Evolutionary conservation across 2,797 vertebrate genomes (phyloP), one percentile per base, ranked within the genome.

Genomic region (Hybognathus amarus): DNA sequence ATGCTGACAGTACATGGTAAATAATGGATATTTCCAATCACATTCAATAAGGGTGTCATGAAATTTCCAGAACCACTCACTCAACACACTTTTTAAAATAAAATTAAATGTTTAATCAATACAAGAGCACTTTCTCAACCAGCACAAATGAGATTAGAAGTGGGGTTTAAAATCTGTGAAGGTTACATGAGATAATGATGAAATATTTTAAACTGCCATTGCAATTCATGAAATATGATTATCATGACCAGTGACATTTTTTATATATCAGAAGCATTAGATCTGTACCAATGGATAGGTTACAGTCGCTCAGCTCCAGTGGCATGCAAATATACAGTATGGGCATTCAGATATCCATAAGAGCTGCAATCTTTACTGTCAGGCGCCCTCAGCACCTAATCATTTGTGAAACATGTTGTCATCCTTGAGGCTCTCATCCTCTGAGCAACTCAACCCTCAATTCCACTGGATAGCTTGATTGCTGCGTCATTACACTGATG

Each of bases 401-500:
- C 84, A 38, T 74, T 84, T 76, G 81, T 87, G 82, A 88, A 84
- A 83, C 70, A 85, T 80, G 82, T 73, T 56, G 67, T 80, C 61
- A 66, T 88, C 40, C 74, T 79, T 66, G 70, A 87, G 77, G 83
- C 76, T 84, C 61, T 56, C 78, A 81, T 79, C 74, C 68, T 84
- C n/a, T 36, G 33, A 75, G 81, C 54, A 70, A 63, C 69, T 76
- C 64, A 73, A 59, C 81, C 79, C 61, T 77, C 76, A 47, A 18
- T 85, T 82, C 33, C 20, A 13, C 77, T 75, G 74, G 77, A 81
- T 67, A 66, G 84, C n/a, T 63, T 61, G 79, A 84, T 86, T 89
- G 79, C 66, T 68, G 71, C 38, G 38, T 85, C 73, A 89, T 87
- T 87, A 83, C 77, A 69, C 68, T 50, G 84, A 82, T 69, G 69